These are phyloP conservation scores for Trachymyrmex cornetzi DNA, from an alignment of 1,140 invertebrate genomes.

Conservation along the genomic window DNA sequence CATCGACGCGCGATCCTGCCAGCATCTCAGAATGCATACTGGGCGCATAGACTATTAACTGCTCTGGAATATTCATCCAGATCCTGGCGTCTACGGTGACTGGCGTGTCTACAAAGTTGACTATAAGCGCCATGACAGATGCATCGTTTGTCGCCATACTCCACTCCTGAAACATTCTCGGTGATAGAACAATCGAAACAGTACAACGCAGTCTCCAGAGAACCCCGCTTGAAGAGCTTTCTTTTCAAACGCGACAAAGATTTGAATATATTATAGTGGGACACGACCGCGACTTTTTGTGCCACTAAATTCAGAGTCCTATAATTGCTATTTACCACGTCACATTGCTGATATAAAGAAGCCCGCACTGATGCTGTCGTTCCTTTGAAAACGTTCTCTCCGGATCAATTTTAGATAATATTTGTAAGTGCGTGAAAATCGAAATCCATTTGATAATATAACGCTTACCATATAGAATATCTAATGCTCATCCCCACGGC, in stretches of 20 bases:
- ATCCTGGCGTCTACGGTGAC: conserved; percentile 65
- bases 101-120: conserved; percentile 71
- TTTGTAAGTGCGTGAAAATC: conserved; percentile 1
- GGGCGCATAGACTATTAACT: conserved; percentile 66
- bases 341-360: conserved; percentile 84
- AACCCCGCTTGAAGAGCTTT: conserved; percentile 81
- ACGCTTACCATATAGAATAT: too few relatives aligned
- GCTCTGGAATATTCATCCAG: conserved; percentile 72
- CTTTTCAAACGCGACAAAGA: conserved; percentile 84
- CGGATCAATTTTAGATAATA: conserved; percentile 86
- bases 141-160: conserved; percentile 56
- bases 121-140: conserved; percentile 65
- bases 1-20: conserved; percentile 27
- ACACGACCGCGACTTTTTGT: conserved; percentile 80
- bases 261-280: conserved; percentile 87
- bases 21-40: conserved; percentile 66
- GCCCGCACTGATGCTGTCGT: conserved; percentile 85
- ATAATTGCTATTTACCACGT: conserved; percentile 88
- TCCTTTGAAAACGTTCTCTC: conserved; percentile 88
- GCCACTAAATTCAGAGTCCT: conserved; percentile 86
- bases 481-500: too few relatives aligned
- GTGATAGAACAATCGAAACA: conserved; percentile 63
- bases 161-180: conserved; percentile 81
- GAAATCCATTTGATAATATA: too few relatives aligned
- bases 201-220: conserved; percentile 75